Evolutionary conservation across 2,113 vertebrate genomes (phyloP).

Genomic region (Xyrauchen texanus): DNA sequence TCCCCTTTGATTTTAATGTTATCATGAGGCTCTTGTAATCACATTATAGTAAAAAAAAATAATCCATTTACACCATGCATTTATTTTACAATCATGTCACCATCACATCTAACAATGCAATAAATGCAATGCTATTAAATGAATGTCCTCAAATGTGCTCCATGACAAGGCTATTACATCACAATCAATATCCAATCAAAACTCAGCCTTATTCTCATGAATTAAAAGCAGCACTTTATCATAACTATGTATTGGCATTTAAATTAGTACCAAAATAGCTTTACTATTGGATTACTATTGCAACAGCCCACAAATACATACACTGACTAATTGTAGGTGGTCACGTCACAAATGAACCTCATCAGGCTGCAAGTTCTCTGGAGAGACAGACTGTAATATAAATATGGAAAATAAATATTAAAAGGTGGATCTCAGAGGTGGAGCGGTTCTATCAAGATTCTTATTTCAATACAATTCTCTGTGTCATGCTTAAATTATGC

Average conservation of each 20-base stretch:
- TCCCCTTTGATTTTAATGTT: too few species aligned
- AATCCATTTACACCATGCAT: not conserved
- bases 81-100: not conserved
- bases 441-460: constrained; percentile 7
- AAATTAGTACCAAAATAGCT: too few species aligned
- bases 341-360: constrained; percentile 1
- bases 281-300: too few species aligned
- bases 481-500: constrained; percentile 32
- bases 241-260: not conserved
- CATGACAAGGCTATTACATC: not conserved
- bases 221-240: not conserved
- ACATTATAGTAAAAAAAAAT: not conserved
- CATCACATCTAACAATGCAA: not conserved
- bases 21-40: too few species aligned
- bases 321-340: constrained; percentile 5
- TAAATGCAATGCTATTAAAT: constrained; percentile 18
- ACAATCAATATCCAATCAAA: constrained; percentile 17
- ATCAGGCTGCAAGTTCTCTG: not conserved
- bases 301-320: not conserved
- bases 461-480: constrained; percentile 36
- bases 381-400: not conserved
- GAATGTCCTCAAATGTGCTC: not conserved
- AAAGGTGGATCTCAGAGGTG: constrained; percentile 22
- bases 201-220: not conserved
- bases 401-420: constrained; percentile 8